phyloP scores from a whole-genome alignment of 1,140 invertebrate genomes.

The Bombyx mandarina region DNA sequence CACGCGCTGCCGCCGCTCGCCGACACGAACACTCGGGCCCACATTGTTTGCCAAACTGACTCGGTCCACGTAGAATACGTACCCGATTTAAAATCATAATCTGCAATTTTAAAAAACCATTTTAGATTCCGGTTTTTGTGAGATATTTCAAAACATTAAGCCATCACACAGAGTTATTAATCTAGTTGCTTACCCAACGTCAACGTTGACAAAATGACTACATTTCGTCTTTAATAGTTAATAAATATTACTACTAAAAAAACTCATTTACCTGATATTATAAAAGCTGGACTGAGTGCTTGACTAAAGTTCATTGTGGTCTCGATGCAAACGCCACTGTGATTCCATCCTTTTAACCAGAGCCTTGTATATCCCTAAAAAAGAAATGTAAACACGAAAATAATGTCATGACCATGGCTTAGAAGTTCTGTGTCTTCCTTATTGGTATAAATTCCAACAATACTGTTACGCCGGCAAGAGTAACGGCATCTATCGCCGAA shows the following conservation, averaged over 20 bases:
- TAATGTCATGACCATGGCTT: no score
- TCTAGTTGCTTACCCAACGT: no score
- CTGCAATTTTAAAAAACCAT: slow-evolving; percentile 52
- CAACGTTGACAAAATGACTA: no score
- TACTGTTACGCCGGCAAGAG: no score
- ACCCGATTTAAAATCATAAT: slow-evolving; percentile 84
- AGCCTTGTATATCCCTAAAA: slow-evolving; percentile 69
- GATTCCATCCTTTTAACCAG: slow-evolving; percentile 75
- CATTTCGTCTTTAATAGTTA: no score
- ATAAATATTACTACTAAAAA: slow-evolving; percentile 1
- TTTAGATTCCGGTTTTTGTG: no score
- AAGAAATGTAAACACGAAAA: neutral
- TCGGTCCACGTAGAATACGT: slow-evolving; percentile 93
- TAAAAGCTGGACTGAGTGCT: slow-evolving; percentile 87
- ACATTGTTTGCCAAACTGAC: slow-evolving; percentile 84
- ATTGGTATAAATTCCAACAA: no score
- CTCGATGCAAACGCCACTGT: slow-evolving; percentile 80
- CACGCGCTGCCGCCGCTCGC: slow-evolving; percentile 80
- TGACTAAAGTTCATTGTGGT: slow-evolving; percentile 80
- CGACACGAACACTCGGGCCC: slow-evolving; percentile 85
- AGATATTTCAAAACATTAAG: no score
- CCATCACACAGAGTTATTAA: no score
- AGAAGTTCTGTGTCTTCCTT: no score
- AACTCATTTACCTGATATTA: slow-evolving; percentile 73
- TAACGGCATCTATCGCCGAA: no score